Base-by-base conservation (phyloP, 1,140 invertebrate genomes). In the Aphelinus atriplicis region DNA sequence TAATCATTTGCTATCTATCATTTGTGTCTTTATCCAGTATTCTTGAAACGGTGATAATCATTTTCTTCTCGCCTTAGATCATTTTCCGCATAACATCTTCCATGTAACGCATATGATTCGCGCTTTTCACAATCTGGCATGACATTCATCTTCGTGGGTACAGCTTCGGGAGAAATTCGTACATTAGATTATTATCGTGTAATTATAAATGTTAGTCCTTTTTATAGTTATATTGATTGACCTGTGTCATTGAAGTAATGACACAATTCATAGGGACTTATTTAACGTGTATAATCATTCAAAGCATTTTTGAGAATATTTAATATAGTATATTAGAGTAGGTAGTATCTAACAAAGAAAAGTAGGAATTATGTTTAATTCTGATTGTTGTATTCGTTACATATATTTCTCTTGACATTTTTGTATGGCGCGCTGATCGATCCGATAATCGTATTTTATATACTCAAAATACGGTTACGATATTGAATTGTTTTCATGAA, bases 291-390 rank as follows among this genome's bases (percentile, higher is more conserved):
- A 9, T 56, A 56, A 56, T 56, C 10, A 56, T 56, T 1, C 7
- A n/a, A 60, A 60, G 58, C 10, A 60, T 60, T 60, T 60, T 5
- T 43, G 58, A 45, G 42, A 26, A 60, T 60, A 60, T 60, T 7
- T 45, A 60, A 60, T n/a, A 43, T 43, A 60, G 58, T 60, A 60
- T 26, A 7, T 60, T 58, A 58, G 57, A n/a, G 26, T 42, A 42
- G 5, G 10, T 58, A 58, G 57, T 42, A 58, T 10, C 43, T 7
- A n/a, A 60, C 42, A 60, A 26, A 60, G 58, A 60, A 60, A 43
- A 6, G 42, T 60, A 9, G 42, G 58, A n/a, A 60, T 60, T n/a
- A 60, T 60, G 0, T 60, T 60, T 60, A 2, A 4, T 4, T 3
- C 4, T 60, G 7, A 42, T 3, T n/a, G 2, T 42, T n/a, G 7